Base-by-base conservation (phyloP, 1,140 invertebrate genomes). In the Drosophila chauvacae region DNA sequence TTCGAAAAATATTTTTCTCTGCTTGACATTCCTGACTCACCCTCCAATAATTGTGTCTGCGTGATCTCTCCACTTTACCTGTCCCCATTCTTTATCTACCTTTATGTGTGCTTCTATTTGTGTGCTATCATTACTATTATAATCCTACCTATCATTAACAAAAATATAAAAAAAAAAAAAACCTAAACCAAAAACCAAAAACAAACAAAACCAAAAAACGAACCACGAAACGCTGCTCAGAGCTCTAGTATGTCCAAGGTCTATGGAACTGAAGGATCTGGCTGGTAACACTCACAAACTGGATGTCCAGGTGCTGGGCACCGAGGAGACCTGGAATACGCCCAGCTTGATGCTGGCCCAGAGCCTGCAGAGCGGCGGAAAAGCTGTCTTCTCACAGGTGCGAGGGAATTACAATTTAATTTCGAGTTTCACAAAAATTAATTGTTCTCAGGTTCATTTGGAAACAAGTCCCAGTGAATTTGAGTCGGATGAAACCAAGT, bases 291-390 rank as follows among this genome's bases (percentile, higher is more conserved):
- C 93, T 14, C 95, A 97, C 80, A 94, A 95, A 39, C 93, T 97
- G 53, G 94, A 96, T 48, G 95, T 97, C 2, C 95, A 96, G 86
- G 95, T 97, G 16, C 91, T 98, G 35, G 97, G 96, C 0, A 95
- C 95, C 0, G 97, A 97, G 84, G 96, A 97, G 91, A 97, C 96
- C 0, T 97, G 96, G 96, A 95, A 97, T 39, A 97, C 96, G 5
- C 96, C 96, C 2, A 96, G 96, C 70, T 93, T 98, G 51, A 93
- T 97, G 51, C 93, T 96, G 28, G 96, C 96, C 1, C 95, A 93
- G 20, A 94, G 95, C 63, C 91, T 94, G 11, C 94, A 92, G 41
- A 95, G 93, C 23, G 94, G 93, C 13, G 97, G 97, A 20, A 94
- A 94, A 71, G 96, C 96, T 3, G 94, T 98, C 6, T 97, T 98